Evolutionary conservation across 1,140 invertebrate species (phyloP).

Genomic region (Apis laboriosa): DNA sequence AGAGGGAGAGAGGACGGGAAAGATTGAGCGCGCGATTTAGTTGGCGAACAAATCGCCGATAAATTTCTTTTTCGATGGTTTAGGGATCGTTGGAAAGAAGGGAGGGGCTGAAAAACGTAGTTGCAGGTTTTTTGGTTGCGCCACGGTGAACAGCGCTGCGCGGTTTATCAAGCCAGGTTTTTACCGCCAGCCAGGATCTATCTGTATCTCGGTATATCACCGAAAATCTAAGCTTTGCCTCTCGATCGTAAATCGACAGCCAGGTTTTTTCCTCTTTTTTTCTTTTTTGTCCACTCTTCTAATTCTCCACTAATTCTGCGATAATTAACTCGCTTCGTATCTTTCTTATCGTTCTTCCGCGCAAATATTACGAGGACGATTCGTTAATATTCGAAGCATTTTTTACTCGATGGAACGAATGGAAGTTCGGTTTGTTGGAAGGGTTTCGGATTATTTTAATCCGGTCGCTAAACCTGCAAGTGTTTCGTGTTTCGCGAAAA

Average conservation of each 20-base stretch:
- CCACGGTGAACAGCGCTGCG: constrained; percentile 10
- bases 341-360: too few relatives aligned
- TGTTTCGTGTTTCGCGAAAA: neutral
- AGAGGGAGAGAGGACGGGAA: neutral
- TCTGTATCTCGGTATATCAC: neutral
- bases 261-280: neutral
- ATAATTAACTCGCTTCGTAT: too few relatives aligned
- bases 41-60: constrained; percentile 8
- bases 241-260: constrained; percentile 7
- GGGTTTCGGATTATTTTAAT: neutral
- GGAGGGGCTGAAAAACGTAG: neutral
- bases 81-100: neutral
- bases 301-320: too few relatives aligned
- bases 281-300: too few relatives aligned
- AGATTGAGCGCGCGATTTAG: neutral
- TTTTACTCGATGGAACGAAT: neutral
- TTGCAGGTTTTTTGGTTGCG: neutral
- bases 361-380: too few relatives aligned
- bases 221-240: neutral
- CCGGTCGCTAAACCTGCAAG: neutral
- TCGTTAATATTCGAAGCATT: neutral
- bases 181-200: neutral
- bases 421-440: neutral
- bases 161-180: constrained; percentile 34
- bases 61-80: constrained; percentile 12